Percentiles rank a stretch among this genome's conserved stretches.
phyloP scores from a whole-genome alignment of 2,888 invertebrate genomes.

The Dolichomitus sp. region DNA sequence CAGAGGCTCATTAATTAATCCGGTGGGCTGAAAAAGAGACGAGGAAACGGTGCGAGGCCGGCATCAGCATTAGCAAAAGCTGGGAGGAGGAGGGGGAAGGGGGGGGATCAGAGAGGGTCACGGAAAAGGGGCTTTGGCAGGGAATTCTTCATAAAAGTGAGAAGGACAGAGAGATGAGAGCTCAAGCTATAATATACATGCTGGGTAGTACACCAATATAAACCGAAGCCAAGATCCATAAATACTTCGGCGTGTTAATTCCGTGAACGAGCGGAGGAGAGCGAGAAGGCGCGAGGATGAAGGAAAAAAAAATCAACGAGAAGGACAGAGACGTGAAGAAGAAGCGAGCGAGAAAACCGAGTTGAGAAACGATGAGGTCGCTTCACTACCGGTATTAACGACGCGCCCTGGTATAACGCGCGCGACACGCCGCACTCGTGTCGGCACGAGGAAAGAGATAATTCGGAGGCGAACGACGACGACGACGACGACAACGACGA shows the following conservation, averaged over 20 bases:
- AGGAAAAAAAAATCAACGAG: neutral
- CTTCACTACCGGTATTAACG: slow-evolving; percentile 84
- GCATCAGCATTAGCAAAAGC: slow-evolving; percentile 48
- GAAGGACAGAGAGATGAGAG: slow-evolving; percentile 14
- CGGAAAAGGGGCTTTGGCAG: slow-evolving; percentile 18
- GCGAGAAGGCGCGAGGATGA: slow-evolving; percentile 63
- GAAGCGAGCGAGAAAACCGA: slow-evolving; percentile 36
- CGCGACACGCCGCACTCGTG: slow-evolving; percentile 68
- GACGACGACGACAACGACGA: slow-evolving; percentile 39
- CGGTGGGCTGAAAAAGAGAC: slow-evolving; percentile 70
- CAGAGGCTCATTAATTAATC: slow-evolving; percentile 80
- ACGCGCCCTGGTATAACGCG: slow-evolving; percentile 60
- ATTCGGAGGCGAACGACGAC: slow-evolving; percentile 55
- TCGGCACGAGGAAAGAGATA: slow-evolving; percentile 65
- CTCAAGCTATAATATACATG: slow-evolving; percentile 51
- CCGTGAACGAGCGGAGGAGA: slow-evolving; percentile 79
- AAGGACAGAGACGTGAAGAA: neutral
- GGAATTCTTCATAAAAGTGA: neutral
- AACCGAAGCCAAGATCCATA: slow-evolving; percentile 78
- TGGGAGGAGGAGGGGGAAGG: slow-evolving; percentile 33
- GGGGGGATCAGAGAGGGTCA: slow-evolving; percentile 50
- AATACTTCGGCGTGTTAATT: slow-evolving; percentile 83
- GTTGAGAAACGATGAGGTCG: slow-evolving; percentile 61
- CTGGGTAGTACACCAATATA: slow-evolving; percentile 56
- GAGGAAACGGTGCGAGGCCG: slow-evolving; percentile 48